Percentiles rank a stretch among this genome's conserved stretches.
These are phyloP conservation scores for Saccostrea glomerata DNA, from an alignment of 1,140 invertebrate species.

Conservation along the genomic window DNA sequence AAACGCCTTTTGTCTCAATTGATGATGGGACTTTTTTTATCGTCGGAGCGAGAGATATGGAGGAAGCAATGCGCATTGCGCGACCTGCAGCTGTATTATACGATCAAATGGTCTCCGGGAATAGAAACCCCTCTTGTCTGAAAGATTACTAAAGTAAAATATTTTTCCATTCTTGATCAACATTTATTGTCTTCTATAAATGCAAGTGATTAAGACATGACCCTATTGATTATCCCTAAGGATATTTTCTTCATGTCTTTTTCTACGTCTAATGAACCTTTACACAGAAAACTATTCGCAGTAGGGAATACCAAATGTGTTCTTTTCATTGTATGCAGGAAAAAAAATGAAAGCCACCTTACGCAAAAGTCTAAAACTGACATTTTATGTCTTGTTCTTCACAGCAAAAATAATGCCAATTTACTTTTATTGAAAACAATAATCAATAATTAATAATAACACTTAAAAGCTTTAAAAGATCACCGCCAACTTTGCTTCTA, in stretches of 20 bases:
- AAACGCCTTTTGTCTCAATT: slow-evolving; percentile 24
- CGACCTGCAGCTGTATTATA: slow-evolving; percentile 31
- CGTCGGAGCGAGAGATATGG: not conserved
- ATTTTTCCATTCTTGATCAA: slow-evolving; percentile 34
- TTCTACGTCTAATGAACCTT: slow-evolving; percentile 45
- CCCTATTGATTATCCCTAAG: slow-evolving; percentile 47
- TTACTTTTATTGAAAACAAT: slow-evolving; percentile 8
- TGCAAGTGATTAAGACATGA: slow-evolving; percentile 39
- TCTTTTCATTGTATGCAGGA: slow-evolving; percentile 16
- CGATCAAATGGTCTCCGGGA: slow-evolving; percentile 25
- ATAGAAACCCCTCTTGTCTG: slow-evolving; percentile 20
- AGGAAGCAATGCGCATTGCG: slow-evolving; percentile 24
- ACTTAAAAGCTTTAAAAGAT: not conserved
- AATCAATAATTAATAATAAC: not conserved
- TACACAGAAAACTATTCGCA: slow-evolving; percentile 33
- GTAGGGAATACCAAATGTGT: slow-evolving; percentile 19
- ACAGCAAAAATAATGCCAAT: not conserved
- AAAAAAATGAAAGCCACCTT: not conserved
- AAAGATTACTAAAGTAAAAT: slow-evolving; percentile 32
- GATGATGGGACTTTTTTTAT: slow-evolving; percentile 32
- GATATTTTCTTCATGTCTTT: slow-evolving; percentile 44
- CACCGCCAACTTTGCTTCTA: not conserved
- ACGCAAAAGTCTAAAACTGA: not conserved
- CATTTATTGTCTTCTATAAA: slow-evolving; percentile 47
- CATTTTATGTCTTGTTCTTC: slow-evolving; percentile 8